These are phyloP conservation scores for Protonemura montana DNA, from an alignment of 2,888 invertebrate genomes.

Conservation along the genomic window DNA sequence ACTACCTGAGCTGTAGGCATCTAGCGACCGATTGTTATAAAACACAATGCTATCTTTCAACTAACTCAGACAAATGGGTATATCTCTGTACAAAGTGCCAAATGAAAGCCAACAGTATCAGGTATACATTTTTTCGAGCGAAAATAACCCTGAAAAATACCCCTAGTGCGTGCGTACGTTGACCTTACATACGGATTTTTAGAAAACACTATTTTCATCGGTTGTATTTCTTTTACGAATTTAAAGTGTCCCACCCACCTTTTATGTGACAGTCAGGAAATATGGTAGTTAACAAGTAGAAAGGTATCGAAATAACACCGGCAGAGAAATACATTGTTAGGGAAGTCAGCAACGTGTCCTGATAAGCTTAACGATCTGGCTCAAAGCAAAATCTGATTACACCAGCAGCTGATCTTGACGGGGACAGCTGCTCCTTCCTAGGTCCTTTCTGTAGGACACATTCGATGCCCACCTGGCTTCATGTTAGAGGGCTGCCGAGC, in stretches of 20 bases:
- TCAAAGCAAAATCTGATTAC: not conserved
- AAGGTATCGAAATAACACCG: not conserved
- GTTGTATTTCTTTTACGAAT: not conserved
- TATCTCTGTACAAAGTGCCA: slow-evolving; percentile 12
- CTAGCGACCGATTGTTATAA: not conserved
- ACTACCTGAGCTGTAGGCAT: not conserved
- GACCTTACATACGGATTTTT: not conserved
- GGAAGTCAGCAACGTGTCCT: not conserved
- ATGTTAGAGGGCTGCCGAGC: not conserved
- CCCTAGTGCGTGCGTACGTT: not conserved
- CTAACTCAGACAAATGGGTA: not conserved
- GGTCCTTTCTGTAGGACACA: not conserved
- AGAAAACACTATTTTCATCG: not conserved
- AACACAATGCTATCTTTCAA: not conserved
- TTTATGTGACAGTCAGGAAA: not conserved
- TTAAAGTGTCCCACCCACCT: not conserved
- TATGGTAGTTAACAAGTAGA: not conserved
- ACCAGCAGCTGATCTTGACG: not conserved
- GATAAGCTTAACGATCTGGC: not conserved
- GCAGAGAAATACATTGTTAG: not conserved
- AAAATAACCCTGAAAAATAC: not conserved
- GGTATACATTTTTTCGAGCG: not conserved
- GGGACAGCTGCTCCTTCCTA: not conserved
- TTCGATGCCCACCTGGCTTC: not conserved
- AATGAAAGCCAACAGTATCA: not conserved